These are phyloP conservation scores for Epinephelus lanceolatus DNA, from an alignment of 2,113 vertebrate species.

Conservation along the genomic window DNA sequence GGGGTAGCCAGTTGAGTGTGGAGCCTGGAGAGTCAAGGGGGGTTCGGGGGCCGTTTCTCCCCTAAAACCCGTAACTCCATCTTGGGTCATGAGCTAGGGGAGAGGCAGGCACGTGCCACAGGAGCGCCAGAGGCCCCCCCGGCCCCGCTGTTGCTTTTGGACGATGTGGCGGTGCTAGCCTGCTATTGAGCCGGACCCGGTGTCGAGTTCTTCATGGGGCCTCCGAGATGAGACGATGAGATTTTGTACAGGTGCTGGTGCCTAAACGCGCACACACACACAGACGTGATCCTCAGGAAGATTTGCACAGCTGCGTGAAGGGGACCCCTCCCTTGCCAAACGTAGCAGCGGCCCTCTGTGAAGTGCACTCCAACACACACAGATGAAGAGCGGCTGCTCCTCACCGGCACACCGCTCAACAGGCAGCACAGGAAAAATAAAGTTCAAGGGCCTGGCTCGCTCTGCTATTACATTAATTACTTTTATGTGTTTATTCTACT, in stretches of 20 bases:
- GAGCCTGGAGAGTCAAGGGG: constrained; percentile 44
- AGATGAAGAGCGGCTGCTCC: constrained; percentile 57
- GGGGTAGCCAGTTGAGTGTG: constrained; percentile 26
- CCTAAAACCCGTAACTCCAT: constrained; percentile 71
- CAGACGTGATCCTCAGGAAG: constrained; percentile 57
- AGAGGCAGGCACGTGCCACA: constrained; percentile 75
- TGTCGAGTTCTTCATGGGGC: constrained; percentile 64
- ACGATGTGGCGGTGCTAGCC: constrained; percentile 22
- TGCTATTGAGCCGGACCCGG: constrained; percentile 44
- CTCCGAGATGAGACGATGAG: constrained; percentile 63
- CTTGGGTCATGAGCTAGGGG: constrained; percentile 67
- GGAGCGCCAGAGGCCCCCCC: constrained; percentile 49
- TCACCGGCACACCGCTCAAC: constrained; percentile 45
- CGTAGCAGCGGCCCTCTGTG: constrained; percentile 59
- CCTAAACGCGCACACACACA: constrained; percentile 5
- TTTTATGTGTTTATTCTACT: constrained; percentile 63
- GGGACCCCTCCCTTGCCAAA: constrained; percentile 67
- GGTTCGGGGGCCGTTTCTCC: constrained; percentile 37
- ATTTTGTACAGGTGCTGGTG: constrained; percentile 71
- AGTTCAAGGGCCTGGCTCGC: constrained; percentile 45
- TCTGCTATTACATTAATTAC: constrained; percentile 62
- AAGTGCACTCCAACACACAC: constrained; percentile 68
- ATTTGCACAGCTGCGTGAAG: constrained; percentile 82
- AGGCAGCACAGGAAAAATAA: constrained; percentile 68
- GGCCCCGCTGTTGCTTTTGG: constrained; percentile 75